Conservation (phyloP, 2,113 vertebrate genomes). For the Parus major region DNA sequence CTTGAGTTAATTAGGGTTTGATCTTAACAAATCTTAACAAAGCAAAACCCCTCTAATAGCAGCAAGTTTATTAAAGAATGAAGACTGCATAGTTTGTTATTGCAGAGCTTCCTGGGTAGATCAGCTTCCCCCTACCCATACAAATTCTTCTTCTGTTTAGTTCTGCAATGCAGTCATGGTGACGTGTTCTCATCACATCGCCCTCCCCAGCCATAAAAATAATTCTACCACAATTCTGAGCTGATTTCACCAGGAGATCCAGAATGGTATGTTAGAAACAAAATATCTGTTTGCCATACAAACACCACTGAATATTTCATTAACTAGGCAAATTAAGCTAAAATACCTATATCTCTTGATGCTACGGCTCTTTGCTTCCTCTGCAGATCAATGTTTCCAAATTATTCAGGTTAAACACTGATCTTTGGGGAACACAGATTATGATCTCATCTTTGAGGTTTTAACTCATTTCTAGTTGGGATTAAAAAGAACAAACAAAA, state of each 20-base stretch:
- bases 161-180: slow-evolving; percentile 28
- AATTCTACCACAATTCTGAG: neutral
- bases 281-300: neutral
- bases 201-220: neutral
- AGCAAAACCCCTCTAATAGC: neutral
- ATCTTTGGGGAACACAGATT: neutral
- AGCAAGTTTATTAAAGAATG: neutral
- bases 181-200: neutral
- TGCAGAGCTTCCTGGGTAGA: neutral
- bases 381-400: neutral
- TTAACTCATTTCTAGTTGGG: neutral
- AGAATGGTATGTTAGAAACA: neutral
- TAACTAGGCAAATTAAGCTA: neutral
- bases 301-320: neutral
- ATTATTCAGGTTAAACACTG: neutral
- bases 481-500: neutral
- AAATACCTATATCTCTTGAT: neutral
- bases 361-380: neutral
- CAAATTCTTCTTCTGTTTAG: neutral
- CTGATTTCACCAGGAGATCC: neutral
- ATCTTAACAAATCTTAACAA: neutral
- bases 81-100: neutral
- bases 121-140: neutral
- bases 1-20: neutral
- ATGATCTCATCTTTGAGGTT: neutral